Percentiles rank a stretch among this genome's conserved stretches.
phyloP scores from a whole-genome alignment of 1,140 invertebrate genomes.

The Drosophila nikananu region DNA sequence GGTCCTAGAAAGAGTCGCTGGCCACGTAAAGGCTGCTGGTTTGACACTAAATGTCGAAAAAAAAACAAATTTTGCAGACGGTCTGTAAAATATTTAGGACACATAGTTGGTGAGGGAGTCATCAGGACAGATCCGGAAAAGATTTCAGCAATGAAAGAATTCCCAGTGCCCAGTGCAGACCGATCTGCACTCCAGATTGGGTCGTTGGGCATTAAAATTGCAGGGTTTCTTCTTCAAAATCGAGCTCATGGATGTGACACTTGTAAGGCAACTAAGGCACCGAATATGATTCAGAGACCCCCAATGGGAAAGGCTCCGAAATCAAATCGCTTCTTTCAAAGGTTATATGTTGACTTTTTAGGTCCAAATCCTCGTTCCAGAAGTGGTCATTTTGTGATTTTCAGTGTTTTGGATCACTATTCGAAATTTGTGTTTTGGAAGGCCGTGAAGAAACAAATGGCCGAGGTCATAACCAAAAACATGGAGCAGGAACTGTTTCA shows the following conservation, averaged over 20 bases:
- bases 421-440: neutral
- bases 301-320: slow-evolving; percentile 18
- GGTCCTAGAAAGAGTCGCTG: no score
- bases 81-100: no score
- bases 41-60: no score
- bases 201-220: neutral
- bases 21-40: no score
- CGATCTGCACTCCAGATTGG: neutral
- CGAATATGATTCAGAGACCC: slow-evolving; percentile 16
- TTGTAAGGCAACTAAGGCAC: slow-evolving; percentile 18
- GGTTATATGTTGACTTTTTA: no score
- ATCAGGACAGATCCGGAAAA: no score
- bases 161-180: neutral
- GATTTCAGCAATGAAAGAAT: no score
- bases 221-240: slow-evolving; percentile 3
- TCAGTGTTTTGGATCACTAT: no score
- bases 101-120: no score
- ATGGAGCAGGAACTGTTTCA: slow-evolving; percentile 35
- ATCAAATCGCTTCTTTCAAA: slow-evolving; percentile 2
- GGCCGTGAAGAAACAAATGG: neutral
- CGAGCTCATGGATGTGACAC: neutral
- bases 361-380: no score
- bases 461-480: slow-evolving; percentile 10
- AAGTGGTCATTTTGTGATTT: no score
- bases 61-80: no score